Evolutionary conservation across 2,113 vertebrate species (phyloP).

Genomic region (Anas platyrhynchos): DNA sequence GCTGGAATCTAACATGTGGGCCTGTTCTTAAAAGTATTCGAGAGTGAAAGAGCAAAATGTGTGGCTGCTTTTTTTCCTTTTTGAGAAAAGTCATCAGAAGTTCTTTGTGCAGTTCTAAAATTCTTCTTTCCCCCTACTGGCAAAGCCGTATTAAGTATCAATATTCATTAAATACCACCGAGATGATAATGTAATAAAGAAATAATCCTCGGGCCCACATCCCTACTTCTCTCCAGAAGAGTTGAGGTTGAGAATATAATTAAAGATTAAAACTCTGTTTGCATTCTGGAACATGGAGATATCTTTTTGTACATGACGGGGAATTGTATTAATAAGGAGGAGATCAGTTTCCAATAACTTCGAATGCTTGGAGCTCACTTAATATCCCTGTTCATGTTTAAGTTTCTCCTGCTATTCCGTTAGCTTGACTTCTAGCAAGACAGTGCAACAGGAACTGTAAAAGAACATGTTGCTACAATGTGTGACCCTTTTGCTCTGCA

Average conservation of each 20-base stretch:
- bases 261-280: slow-evolving; percentile 88
- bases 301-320: slow-evolving; percentile 72
- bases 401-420: slow-evolving; percentile 16
- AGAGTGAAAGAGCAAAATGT: neutral
- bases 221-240: slow-evolving; percentile 71
- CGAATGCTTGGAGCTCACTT: slow-evolving; percentile 55
- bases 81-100: slow-evolving; percentile 58
- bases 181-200: slow-evolving; percentile 84
- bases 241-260: slow-evolving; percentile 81
- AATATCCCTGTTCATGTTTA: slow-evolving; percentile 52
- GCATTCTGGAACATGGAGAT: slow-evolving; percentile 78
- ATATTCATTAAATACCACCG: slow-evolving; percentile 83
- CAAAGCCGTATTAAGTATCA: slow-evolving; percentile 79
- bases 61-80: neutral
- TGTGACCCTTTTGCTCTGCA: slow-evolving; percentile 14
- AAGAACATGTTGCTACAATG: slow-evolving; percentile 16
- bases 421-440: slow-evolving; percentile 7
- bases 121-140: slow-evolving; percentile 56
- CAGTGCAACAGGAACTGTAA: slow-evolving; percentile 15
- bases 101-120: slow-evolving; percentile 47
- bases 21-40: neutral
- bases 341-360: slow-evolving; percentile 84
- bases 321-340: slow-evolving; percentile 83
- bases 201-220: slow-evolving; percentile 78
- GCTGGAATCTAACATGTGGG: neutral